Percentiles rank a stretch among this genome's conserved stretches.
These are phyloP conservation scores for Poliocrania exsul DNA, from an alignment of 2,797 vertebrate genomes.

Conservation along the genomic window DNA sequence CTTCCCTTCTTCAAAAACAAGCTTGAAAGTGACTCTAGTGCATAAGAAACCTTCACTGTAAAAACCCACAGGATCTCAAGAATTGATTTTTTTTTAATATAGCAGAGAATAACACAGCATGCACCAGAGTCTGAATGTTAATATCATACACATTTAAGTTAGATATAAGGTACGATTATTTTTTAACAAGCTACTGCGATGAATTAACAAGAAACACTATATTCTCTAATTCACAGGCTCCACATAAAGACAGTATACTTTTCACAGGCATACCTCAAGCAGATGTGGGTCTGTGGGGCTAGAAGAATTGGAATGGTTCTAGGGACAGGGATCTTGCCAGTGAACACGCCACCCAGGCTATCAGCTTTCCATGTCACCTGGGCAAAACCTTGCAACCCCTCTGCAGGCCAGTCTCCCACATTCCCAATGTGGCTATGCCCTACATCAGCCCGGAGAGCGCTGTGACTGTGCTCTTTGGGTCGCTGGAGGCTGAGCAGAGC, in stretches of 20 bases:
- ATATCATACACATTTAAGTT: conserved; percentile 18
- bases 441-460: background rate
- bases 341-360: background rate
- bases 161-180: background rate
- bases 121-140: background rate
- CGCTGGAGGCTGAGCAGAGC: rapidly evolving
- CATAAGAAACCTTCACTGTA: conserved; percentile 7
- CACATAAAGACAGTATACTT: background rate
- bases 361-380: background rate
- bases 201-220: background rate
- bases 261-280: background rate
- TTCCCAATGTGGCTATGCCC: background rate
- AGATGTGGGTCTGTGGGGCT: background rate
- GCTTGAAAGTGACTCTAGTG: background rate
- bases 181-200: background rate
- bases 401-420: background rate
- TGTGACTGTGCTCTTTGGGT: background rate
- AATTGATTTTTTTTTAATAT: background rate
- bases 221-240: background rate
- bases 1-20: conserved; percentile 32
- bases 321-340: background rate
- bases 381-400: background rate
- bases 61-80: conserved; percentile 8
- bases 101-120: conserved; percentile 20
- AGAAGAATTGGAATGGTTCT: background rate